phyloP scores from a whole-genome alignment of 2,113 vertebrate genomes.

The Crocuta crocuta region DNA sequence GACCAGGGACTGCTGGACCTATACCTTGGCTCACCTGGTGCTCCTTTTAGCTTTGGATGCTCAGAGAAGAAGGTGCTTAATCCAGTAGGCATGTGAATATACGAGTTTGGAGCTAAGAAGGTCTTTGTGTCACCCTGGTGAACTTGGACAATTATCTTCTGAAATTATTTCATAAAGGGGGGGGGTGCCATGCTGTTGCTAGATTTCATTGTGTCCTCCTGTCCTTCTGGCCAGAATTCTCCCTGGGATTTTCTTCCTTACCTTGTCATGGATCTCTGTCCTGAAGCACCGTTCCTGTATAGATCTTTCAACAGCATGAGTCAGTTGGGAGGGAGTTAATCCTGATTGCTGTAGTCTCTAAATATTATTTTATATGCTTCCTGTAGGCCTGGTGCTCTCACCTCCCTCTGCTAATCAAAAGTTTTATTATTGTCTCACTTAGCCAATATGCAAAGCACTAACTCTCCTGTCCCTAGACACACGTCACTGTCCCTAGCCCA shows the following conservation, averaged over 20 bases:
- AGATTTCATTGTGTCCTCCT: conserved; percentile 6
- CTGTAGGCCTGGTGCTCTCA: not conserved
- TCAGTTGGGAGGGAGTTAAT: conserved; percentile 53
- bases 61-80: not conserved
- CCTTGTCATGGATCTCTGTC: not conserved
- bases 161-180: conserved; percentile 17
- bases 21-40: not conserved
- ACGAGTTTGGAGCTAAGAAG: not conserved
- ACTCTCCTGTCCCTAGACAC: not conserved
- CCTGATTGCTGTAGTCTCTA: not conserved
- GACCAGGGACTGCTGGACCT: not conserved
- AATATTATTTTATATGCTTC: conserved; percentile 59
- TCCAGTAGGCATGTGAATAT: not conserved
- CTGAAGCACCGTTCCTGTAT: not conserved
- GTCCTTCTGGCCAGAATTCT: not conserved
- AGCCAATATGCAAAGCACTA: conserved; percentile 52
- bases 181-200: not conserved
- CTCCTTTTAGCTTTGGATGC: not conserved
- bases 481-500: not conserved
- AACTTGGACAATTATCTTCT: not conserved
- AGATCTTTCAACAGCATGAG: not conserved
- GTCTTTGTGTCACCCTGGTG: not conserved
- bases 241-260: not conserved
- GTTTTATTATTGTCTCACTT: conserved; percentile 63
- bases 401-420: conserved; percentile 59